Conservation (phyloP, 2,797 vertebrate genomes). For the Pipistrellus pygmaeus region DNA sequence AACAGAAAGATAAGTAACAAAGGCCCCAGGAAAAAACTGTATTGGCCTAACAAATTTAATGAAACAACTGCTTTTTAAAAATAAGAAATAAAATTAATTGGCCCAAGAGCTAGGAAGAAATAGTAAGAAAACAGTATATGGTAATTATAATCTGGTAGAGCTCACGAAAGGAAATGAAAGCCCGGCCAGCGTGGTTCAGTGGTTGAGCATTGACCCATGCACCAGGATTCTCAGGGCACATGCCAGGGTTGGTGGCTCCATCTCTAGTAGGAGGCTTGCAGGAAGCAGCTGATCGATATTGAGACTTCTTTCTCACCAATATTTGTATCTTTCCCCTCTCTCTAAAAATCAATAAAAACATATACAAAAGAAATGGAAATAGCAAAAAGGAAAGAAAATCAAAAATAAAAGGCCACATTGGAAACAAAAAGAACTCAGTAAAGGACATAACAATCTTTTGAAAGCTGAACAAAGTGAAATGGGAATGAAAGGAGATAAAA, state of each 20-base stretch:
- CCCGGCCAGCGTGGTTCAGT: too few species aligned
- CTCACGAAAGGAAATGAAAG: not conserved
- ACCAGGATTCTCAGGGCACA: too few species aligned
- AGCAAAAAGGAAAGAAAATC: not conserved
- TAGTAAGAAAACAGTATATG: not conserved
- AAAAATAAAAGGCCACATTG: not conserved
- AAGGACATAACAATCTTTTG: not conserved
- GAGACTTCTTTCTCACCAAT: too few species aligned
- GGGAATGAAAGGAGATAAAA: constrained; percentile 13
- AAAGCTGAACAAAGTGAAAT: constrained; percentile 4
- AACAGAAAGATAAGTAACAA: not conserved
- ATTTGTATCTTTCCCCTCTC: too few species aligned
- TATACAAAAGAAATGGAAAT: too few species aligned
- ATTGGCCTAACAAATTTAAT: not conserved
- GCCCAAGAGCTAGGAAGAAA: not conserved
- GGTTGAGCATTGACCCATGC: too few species aligned
- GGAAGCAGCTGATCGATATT: too few species aligned
- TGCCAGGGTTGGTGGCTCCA: too few species aligned
- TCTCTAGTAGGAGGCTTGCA: too few species aligned
- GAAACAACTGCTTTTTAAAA: constrained; percentile 14
- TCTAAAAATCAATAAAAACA: too few species aligned
- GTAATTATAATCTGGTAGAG: not conserved
- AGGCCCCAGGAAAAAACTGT: not conserved
- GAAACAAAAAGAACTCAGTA: not conserved
- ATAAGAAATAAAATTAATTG: not conserved